phyloP scores from a whole-genome alignment of 2,113 vertebrate genomes.

The Pseudois nayaur region DNA sequence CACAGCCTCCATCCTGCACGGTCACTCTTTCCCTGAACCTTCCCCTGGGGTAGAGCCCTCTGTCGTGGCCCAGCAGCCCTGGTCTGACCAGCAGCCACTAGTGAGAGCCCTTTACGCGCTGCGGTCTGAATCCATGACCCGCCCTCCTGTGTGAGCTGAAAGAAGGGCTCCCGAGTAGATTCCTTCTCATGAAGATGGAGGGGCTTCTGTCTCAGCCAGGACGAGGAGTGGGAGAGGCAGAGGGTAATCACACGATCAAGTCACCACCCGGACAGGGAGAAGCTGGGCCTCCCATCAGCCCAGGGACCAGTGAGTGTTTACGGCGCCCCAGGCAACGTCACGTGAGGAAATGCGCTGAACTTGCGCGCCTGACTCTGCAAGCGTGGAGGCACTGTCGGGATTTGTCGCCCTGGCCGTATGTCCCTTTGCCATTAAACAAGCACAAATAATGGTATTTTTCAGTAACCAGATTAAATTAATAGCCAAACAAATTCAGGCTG shows the following conservation, averaged over 20 bases:
- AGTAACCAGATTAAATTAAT: neutral
- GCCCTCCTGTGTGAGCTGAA: neutral
- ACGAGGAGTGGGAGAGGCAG: neutral
- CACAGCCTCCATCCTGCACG: neutral
- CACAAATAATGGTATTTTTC: neutral
- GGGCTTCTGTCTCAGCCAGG: neutral
- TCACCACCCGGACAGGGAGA: fast-evolving
- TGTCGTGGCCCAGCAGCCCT: neutral
- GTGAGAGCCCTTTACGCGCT: neutral
- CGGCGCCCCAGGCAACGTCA: fast-evolving
- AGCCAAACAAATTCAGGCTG: neutral
- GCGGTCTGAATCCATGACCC: neutral
- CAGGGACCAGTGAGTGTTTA: neutral
- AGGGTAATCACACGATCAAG: neutral
- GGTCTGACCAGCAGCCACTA: too few species aligned
- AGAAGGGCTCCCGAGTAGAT: neutral
- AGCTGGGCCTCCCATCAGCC: neutral
- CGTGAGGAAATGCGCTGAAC: fast-evolving
- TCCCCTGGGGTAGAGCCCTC: neutral
- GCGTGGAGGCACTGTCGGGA: fast-evolving
- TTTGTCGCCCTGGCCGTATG: neutral
- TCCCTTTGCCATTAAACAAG: neutral
- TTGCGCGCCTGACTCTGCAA: fast-evolving
- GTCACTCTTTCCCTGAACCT: neutral
- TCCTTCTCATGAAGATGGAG: neutral